Evolutionary conservation across 2,113 vertebrate genomes (phyloP), one percentile per base, ranked within the genome.

Genomic region (Channa argus): DNA sequence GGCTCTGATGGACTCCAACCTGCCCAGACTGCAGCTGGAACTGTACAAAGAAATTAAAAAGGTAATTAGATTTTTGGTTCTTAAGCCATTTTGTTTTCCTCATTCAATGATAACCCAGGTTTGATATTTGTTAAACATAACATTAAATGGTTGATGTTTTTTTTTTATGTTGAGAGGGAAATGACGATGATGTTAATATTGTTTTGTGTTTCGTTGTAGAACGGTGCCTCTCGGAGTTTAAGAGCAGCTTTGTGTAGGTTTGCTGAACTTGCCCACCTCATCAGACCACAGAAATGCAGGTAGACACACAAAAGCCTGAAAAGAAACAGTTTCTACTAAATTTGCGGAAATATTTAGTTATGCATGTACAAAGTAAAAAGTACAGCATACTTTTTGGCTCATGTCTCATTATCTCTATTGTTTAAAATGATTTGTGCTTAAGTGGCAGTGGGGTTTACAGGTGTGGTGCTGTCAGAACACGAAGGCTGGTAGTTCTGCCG

Each of bases 21-120:
- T 99, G 77, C 97, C 98, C 1, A 90, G 98, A 83, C 91, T 99
- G 52, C 98, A 99, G 87, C 89, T 99, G 51, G 98, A 99, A 69
- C 93, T 99, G 5, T 99, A 99, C 83, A 99, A 99, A 94, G 98
- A 99, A 89, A 97, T 99, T 76, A 99, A 99, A 93, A 99, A 99
- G 97, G 98, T 98, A 86, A 71, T 34, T 3, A 45, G 24, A 54
- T 1, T 3, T 44, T 34, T 45, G 24, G 11, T 5, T 8, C 14
- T 4, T 24, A 4, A 11, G 6, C 38, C 4, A 0, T 46, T 7
- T 50, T 43, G 39, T 11, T 45, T 34, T 53, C 37, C 1, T 75
- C 13, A 10, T 44, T 33, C 38, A 47, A 3, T 45, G 8, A 10
- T 63, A 36, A 66, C 13, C 3, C 8, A 5, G 0, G 0, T 47